A percentile compares a stretch with the other conserved stretches of the same genome.
Conservation (phyloP, 2,113 vertebrate genomes). For the Limanda limanda region DNA sequence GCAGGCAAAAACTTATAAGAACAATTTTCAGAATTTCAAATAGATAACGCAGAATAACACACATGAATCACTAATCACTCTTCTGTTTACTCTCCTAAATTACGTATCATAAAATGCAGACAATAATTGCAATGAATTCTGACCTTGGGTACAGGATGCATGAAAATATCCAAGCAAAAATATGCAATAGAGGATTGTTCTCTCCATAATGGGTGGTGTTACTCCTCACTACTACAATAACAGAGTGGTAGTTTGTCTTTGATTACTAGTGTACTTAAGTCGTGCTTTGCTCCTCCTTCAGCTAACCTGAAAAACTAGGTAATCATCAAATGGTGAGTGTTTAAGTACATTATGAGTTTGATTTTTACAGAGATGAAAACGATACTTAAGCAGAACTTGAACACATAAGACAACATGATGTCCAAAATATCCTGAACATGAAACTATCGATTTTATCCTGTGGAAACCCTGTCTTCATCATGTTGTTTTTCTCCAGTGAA, state of each 20-base stretch:
- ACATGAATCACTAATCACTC: background rate
- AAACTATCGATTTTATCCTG: too few species aligned
- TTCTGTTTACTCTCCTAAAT: background rate
- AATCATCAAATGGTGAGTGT: too few species aligned
- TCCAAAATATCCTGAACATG: too few species aligned
- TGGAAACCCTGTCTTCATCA: too few species aligned
- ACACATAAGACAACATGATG: too few species aligned
- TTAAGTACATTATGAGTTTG: too few species aligned
- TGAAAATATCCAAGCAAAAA: conserved; percentile 50
- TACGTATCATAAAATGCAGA: background rate
- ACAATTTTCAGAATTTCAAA: background rate
- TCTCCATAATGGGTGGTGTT: conserved; percentile 23
- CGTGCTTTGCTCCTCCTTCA: conserved; percentile 34
- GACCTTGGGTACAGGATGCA: conserved; percentile 45
- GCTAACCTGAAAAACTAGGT: conserved; percentile 40
- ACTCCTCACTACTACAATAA: background rate
- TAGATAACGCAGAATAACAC: background rate
- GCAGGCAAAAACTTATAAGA: too few species aligned
- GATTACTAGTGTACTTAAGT: background rate
- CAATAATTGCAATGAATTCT: background rate
- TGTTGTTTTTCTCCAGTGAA: too few species aligned
- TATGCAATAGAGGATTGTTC: conserved; percentile 38
- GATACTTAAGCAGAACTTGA: too few species aligned
- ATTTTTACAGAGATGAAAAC: too few species aligned
- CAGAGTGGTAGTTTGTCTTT: background rate